A percentile compares a stretch with the other conserved stretches of the same genome.
Conservation (phyloP, 2,113 vertebrate species). For the Nothoprocta pentlandii region DNA sequence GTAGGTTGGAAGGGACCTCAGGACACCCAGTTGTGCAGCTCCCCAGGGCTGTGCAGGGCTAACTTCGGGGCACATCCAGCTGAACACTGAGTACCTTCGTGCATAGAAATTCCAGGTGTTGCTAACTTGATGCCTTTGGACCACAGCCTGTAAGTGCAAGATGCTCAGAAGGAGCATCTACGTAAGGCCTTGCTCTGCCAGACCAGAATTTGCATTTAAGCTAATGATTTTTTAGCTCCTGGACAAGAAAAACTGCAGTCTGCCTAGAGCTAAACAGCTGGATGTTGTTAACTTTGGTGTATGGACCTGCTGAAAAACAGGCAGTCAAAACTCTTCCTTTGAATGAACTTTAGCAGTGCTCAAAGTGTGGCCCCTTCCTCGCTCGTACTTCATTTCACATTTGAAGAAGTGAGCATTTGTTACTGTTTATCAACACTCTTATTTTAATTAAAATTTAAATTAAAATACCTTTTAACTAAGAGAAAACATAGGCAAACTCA, state of each 20-base stretch:
- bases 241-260: neutral
- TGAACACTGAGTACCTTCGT: neutral
- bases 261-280: neutral
- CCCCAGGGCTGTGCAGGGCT: neutral
- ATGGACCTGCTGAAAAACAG: neutral
- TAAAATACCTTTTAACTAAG: neutral
- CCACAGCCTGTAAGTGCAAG: neutral
- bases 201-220: neutral
- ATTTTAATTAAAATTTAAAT: conserved; percentile 3
- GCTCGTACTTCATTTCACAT: neutral
- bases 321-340: neutral
- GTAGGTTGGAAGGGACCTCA: neutral
- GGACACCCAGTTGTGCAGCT: neutral
- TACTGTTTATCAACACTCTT: neutral
- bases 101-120: neutral
- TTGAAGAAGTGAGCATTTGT: conserved; percentile 9
- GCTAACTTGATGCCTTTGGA: neutral
- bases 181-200: fast-evolving
- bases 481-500: neutral
- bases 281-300: neutral
- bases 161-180: neutral
- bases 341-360: neutral
- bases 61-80: neutral
- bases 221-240: neutral
- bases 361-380: neutral